These are phyloP conservation scores for Trypoxylon attenuatum DNA, from an alignment of 2,888 invertebrate genomes.

Conservation along the genomic window DNA sequence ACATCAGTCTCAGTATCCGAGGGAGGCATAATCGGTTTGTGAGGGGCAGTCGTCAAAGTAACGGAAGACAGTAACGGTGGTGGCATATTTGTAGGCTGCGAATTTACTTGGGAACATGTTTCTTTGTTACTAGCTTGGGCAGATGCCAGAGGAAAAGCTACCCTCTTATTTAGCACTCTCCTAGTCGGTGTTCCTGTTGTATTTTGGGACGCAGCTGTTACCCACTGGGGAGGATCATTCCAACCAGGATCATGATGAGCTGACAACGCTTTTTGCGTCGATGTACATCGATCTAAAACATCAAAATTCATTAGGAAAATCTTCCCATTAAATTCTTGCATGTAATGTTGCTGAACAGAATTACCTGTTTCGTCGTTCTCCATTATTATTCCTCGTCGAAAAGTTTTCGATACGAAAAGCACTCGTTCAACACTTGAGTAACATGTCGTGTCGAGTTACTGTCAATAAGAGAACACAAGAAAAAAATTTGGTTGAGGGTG, in stretches of 20 bases:
- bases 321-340: too few relatives aligned
- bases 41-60: conserved; percentile 50
- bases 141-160: conserved; percentile 68
- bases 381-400: too few relatives aligned
- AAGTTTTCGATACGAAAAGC: too few relatives aligned
- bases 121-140: conserved; percentile 24
- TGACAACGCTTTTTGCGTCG: conserved; percentile 65
- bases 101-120: neutral
- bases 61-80: conserved; percentile 37
- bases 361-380: too few relatives aligned
- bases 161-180: conserved; percentile 67
- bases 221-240: conserved; percentile 72
- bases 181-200: conserved; percentile 55
- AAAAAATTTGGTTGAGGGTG: too few relatives aligned
- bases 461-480: too few relatives aligned
- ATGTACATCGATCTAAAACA: conserved; percentile 27
- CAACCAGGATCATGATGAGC: conserved; percentile 69
- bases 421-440: too few relatives aligned
- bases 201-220: conserved; percentile 39
- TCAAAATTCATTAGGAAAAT: too few relatives aligned
- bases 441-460: too few relatives aligned
- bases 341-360: too few relatives aligned
- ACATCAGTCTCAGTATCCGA: conserved; percentile 20
- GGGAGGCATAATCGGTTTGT: conserved; percentile 55
- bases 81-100: conserved; percentile 49